A percentile compares a stretch with the other conserved stretches of the same genome.
These are phyloP conservation scores for Apotomis capreana DNA, from an alignment of 2,888 invertebrate genomes.

Conservation along the genomic window DNA sequence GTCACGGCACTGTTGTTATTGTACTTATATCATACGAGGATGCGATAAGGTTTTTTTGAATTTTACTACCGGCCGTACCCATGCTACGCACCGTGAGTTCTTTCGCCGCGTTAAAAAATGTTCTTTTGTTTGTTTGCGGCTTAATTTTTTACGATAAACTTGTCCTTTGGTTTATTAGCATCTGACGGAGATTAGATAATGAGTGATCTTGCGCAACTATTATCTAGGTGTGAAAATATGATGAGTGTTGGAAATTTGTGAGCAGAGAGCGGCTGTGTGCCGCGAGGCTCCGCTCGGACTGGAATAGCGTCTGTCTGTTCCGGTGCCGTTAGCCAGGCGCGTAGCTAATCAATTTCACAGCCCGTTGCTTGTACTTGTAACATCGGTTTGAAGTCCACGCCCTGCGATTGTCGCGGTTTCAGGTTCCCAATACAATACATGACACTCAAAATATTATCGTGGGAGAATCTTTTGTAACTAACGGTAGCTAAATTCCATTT, in stretches of 20 bases:
- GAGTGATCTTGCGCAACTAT: constrained; percentile 7
- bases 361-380: background rate
- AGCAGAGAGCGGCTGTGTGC: background rate
- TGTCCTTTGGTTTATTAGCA: constrained; percentile 36
- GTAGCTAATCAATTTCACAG: constrained; percentile 21
- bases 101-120: constrained; percentile 23
- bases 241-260: background rate
- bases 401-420: constrained; percentile 5
- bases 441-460: background rate
- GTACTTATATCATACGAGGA: constrained; percentile 33
- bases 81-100: constrained; percentile 18
- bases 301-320: background rate
- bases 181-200: constrained; percentile 18
- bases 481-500: background rate
- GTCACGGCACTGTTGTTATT: constrained; percentile 23
- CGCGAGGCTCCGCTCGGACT: constrained; percentile 2
- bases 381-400: constrained; percentile 9
- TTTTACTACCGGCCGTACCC: constrained; percentile 6
- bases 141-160: constrained; percentile 26
- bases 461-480: background rate
- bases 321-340: constrained; percentile 12
- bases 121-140: constrained; percentile 7
- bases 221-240: background rate
- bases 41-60: constrained; percentile 31
- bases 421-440: background rate